Evolutionary conservation across 2,797 vertebrate genomes (phyloP).

Genomic region (Halcyon smyrnensis): DNA sequence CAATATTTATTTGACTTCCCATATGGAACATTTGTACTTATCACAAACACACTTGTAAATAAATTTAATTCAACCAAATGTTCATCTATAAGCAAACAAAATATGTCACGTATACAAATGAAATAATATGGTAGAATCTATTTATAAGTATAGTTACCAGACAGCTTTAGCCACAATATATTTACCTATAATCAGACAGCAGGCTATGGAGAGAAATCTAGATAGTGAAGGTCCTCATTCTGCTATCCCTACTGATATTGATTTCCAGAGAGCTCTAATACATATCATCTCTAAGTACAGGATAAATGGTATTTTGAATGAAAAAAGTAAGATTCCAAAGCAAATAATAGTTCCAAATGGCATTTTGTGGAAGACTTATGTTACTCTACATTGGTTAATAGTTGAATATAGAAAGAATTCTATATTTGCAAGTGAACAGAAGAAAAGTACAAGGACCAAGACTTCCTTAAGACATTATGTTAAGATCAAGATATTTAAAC

Average conservation of each 20-base stretch:
- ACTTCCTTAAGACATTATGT: not conserved
- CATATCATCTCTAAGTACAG: fast-evolving
- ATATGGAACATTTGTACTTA: not conserved
- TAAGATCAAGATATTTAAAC: not conserved
- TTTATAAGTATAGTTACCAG: slow-evolving; percentile 11
- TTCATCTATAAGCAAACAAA: slow-evolving; percentile 28
- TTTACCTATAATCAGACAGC: slow-evolving; percentile 15
- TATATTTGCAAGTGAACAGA: not conserved
- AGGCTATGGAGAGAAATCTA: not conserved
- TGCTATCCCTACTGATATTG: not conserved
- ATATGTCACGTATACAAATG: not conserved
- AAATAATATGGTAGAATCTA: not conserved
- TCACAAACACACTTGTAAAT: not conserved
- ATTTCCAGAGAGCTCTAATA: not conserved
- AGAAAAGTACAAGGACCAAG: not conserved
- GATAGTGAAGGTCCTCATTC: not conserved
- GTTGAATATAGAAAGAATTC: not conserved
- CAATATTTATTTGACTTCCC: not conserved
- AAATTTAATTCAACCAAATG: not conserved
- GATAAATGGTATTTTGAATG: not conserved
- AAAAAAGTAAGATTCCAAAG: not conserved
- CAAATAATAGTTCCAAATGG: not conserved
- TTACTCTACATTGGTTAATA: not conserved
- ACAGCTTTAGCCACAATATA: not conserved
- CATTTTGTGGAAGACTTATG: not conserved